phyloP scores from a whole-genome alignment of 2,888 invertebrate species.

The Synergus laeviventris region DNA sequence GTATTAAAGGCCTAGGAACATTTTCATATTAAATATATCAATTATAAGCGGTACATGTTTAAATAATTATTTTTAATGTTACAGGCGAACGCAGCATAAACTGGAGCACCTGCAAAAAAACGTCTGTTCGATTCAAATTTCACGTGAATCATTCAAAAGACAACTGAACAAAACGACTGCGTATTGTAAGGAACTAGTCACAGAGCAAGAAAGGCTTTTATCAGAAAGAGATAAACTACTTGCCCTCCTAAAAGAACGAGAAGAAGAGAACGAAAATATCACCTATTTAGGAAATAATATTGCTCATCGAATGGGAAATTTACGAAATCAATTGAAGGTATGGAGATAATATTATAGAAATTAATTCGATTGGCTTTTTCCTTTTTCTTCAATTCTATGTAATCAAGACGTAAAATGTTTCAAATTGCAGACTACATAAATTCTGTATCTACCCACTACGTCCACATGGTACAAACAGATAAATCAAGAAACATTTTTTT shows the following conservation, averaged over 20 bases:
- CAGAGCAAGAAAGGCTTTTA: conserved; percentile 78
- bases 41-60: neutral
- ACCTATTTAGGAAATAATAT: conserved; percentile 76
- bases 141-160: conserved; percentile 77
- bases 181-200: conserved; percentile 78
- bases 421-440: no score
- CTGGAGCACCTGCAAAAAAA: conserved; percentile 76
- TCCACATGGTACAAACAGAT: no score
- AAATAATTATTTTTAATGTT: conserved; percentile 41
- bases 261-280: conserved; percentile 69
- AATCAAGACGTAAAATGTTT: no score
- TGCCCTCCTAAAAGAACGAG: conserved; percentile 61
- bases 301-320: conserved; percentile 76
- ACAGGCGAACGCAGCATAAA: conserved; percentile 76
- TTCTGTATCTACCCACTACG: no score
- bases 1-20: conserved; percentile 40
- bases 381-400: neutral
- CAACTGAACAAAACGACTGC: conserved; percentile 78
- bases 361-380: neutral
- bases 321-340: conserved; percentile 78
- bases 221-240: conserved; percentile 68
- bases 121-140: conserved; percentile 76
- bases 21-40: neutral
- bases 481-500: no score
- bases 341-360: conserved; percentile 36